Evolutionary conservation across 2,797 vertebrate species (phyloP).

Genomic region (Vireo griseus): DNA sequence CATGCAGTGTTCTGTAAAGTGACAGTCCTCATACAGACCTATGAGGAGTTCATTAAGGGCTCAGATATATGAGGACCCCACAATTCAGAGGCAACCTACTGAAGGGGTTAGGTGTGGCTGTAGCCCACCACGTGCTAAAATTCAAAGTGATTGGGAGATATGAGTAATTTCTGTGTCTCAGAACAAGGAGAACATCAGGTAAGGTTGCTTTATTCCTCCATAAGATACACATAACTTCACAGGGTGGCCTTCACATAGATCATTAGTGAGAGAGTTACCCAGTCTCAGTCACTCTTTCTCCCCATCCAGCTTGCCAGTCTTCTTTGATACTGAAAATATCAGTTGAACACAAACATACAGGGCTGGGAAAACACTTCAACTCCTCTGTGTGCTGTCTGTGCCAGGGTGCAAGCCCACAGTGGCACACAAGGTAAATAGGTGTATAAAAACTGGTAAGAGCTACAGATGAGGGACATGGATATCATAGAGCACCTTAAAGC

Average conservation of each 20-base stretch:
- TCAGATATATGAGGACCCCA: not conserved
- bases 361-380: not conserved
- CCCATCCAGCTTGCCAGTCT: not conserved
- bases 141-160: not conserved
- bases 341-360: not conserved
- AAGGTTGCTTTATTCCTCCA: not conserved
- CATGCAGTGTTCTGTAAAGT: not conserved
- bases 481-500: not conserved
- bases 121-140: not conserved
- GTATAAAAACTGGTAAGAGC: not conserved
- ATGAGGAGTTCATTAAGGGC: not conserved
- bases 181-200: not conserved
- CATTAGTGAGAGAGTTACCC: not conserved
- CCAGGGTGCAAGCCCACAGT: not conserved
- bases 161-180: not conserved
- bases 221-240: not conserved
- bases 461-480: not conserved
- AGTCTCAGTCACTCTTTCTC: not conserved
- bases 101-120: not conserved
- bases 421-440: not conserved
- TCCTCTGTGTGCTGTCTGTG: not conserved
- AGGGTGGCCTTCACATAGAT: not conserved
- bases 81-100: rapidly evolving
- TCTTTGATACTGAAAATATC: not conserved
- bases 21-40: not conserved